These are phyloP conservation scores for Kryptolebias marmoratus DNA, from an alignment of 2,113 vertebrate genomes.

Conservation along the genomic window DNA sequence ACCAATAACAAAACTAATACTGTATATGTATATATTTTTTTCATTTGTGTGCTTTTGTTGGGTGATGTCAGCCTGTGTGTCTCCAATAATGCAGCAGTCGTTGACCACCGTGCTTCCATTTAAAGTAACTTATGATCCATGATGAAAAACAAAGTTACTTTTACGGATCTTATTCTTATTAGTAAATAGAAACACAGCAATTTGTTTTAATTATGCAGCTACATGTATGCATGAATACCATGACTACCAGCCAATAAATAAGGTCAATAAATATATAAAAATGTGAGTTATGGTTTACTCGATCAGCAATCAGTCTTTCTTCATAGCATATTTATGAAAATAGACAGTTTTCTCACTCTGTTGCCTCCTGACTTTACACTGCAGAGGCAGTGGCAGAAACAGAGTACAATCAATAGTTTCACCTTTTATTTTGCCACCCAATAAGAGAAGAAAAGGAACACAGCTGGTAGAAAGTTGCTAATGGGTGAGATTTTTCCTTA, in stretches of 20 bases:
- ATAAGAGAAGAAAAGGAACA: slow-evolving; percentile 58
- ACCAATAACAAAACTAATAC: no score
- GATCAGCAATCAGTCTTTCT: not conserved
- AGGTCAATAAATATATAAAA: not conserved
- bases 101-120: slow-evolving; percentile 1
- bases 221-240: slow-evolving; percentile 1
- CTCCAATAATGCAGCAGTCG: not conserved
- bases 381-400: slow-evolving; percentile 50
- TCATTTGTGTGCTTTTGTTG: not conserved
- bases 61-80: no score
- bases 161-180: not conserved
- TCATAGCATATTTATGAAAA: slow-evolving; percentile 39
- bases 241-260: not conserved
- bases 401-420: slow-evolving; percentile 67
- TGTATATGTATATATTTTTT: not conserved
- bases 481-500: slow-evolving; percentile 38
- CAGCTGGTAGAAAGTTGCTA: slow-evolving; percentile 32
- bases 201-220: not conserved
- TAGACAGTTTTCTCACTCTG: slow-evolving; percentile 35
- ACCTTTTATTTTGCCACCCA: slow-evolving; percentile 69
- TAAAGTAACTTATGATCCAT: not conserved
- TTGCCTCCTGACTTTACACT: slow-evolving; percentile 35
- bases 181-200: not conserved
- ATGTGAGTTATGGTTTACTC: slow-evolving; percentile 8
- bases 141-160: not conserved